A percentile compares a stretch with the other conserved stretches of the same genome.
Evolutionary conservation across 2,797 vertebrate genomes (phyloP).

Genomic region (Spinus pinus): DNA sequence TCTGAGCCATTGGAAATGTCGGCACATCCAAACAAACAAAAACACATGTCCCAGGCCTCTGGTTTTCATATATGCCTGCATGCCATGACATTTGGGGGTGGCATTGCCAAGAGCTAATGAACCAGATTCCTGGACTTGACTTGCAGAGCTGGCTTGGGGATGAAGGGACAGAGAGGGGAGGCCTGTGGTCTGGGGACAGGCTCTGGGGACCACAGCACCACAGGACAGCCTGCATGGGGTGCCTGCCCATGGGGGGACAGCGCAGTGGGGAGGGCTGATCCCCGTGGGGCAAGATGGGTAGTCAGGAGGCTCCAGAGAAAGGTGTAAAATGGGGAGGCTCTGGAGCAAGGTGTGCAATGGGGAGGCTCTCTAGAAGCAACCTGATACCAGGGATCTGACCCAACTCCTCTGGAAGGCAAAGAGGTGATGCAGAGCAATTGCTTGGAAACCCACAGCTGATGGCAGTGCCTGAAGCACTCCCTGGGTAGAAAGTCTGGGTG

Average conservation of each 20-base stretch:
- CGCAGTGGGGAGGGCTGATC: neutral
- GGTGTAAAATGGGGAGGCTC: neutral
- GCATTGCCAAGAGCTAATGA: slow-evolving; percentile 20
- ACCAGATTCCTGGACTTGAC: slow-evolving; percentile 24
- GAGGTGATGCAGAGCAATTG: neutral
- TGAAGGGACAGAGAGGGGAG: neutral
- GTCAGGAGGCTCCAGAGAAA: neutral
- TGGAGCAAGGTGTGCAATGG: neutral
- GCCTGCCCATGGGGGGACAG: accelerated
- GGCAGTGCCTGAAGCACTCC: neutral
- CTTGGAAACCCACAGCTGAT: accelerated
- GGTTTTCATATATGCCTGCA: slow-evolving; percentile 63
- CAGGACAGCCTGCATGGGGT: neutral
- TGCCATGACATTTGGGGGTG: slow-evolving; percentile 55
- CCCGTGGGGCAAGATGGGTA: accelerated
- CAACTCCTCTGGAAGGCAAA: neutral
- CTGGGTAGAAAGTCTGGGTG: neutral
- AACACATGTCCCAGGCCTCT: slow-evolving; percentile 61
- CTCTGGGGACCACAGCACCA: neutral
- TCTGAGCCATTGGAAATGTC: slow-evolving; percentile 59
- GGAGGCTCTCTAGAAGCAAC: neutral
- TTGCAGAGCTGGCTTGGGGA: neutral
- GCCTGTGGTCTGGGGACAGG: neutral
- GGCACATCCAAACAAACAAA: slow-evolving; percentile 66
- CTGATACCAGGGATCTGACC: neutral